These are phyloP conservation scores for Nemotelus nigrinus DNA, from an alignment of 2,888 invertebrate species.

Conservation along the genomic window DNA sequence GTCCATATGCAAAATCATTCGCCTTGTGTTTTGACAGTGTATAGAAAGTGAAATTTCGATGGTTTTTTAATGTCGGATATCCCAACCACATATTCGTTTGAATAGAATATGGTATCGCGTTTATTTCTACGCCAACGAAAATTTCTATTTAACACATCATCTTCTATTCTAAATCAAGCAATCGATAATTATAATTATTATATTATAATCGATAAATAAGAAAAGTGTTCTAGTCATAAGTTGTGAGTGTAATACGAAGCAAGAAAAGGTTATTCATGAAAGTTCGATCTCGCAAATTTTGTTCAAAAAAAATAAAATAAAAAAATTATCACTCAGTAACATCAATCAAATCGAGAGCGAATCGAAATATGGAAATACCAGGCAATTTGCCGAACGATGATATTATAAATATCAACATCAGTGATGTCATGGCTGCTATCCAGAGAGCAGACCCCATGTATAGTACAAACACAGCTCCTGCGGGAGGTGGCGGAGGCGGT, in stretches of 20 bases:
- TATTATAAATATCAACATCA: slow-evolving; percentile 72
- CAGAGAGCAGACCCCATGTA: slow-evolving; percentile 70
- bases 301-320: too few species aligned
- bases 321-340: not conserved
- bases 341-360: not conserved
- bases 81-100: too few species aligned
- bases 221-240: too few species aligned
- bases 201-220: slow-evolving; percentile 54
- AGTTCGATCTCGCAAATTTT: too few species aligned
- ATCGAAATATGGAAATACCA: slow-evolving; percentile 22
- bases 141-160: not conserved
- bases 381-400: slow-evolving; percentile 64
- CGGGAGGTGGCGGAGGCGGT: slow-evolving; percentile 62
- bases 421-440: slow-evolving; percentile 83
- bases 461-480: slow-evolving; percentile 51
- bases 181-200: too few species aligned
- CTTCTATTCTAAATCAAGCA: too few species aligned
- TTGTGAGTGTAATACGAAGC: not conserved
- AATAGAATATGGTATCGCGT: slow-evolving; percentile 31
- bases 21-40: too few species aligned
- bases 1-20: too few species aligned
- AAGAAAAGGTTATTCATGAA: too few species aligned
- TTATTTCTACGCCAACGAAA: slow-evolving; percentile 19
- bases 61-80: too few species aligned
- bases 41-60: too few species aligned